Percentiles rank a stretch among this genome's conserved stretches.
Evolutionary conservation across 2,113 vertebrate species (phyloP).

Genomic region (Nettapus auritus): DNA sequence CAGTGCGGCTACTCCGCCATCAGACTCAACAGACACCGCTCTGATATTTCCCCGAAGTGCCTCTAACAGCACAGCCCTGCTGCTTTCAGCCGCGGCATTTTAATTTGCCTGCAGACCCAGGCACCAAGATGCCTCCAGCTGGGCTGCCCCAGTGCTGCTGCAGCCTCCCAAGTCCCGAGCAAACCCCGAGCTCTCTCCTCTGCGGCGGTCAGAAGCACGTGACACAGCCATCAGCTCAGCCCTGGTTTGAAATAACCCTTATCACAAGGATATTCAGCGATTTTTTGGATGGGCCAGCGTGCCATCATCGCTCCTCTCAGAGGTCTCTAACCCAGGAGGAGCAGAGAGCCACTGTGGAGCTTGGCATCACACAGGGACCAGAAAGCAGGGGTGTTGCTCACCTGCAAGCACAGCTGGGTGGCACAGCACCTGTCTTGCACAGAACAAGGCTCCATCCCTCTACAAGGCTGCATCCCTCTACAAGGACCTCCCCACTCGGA

Average conservation of each 20-base stretch:
- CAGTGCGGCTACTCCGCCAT: rapidly evolving
- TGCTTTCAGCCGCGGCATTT: not conserved
- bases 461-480: not conserved
- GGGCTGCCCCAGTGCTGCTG: not conserved
- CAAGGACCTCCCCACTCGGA: not conserved
- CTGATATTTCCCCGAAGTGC: not conserved
- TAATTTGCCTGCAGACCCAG: not conserved
- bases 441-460: not conserved
- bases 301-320: not conserved
- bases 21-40: not conserved
- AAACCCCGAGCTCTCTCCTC: not conserved
- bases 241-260: not conserved
- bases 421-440: not conserved
- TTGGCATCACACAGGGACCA: not conserved
- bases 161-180: not conserved
- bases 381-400: not conserved
- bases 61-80: rapidly evolving
- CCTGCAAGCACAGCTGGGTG: rapidly evolving
- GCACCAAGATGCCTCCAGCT: not conserved
- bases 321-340: not conserved
- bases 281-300: rapidly evolving
- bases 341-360: rapidly evolving
- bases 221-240: rapidly evolving
- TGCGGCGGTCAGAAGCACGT: rapidly evolving
- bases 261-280: not conserved